phyloP scores from a whole-genome alignment of 2,888 invertebrate genomes.

The Omphaloscelis lunosa region DNA sequence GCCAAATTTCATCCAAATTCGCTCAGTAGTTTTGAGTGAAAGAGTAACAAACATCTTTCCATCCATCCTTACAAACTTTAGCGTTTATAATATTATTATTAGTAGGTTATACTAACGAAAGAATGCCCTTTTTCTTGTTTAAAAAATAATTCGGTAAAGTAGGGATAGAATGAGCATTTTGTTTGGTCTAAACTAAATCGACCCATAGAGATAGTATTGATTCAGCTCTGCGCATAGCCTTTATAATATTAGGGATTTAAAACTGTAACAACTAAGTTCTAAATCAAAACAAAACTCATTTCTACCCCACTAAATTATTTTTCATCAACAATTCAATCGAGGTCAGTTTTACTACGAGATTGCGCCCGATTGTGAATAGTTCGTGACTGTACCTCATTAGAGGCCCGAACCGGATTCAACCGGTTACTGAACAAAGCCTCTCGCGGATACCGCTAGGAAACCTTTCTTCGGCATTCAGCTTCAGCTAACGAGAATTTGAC shows the following conservation, averaged over 20 bases:
- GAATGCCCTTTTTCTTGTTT: too few relatives aligned
- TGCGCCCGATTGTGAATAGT: constrained; percentile 69
- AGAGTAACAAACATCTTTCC: too few relatives aligned
- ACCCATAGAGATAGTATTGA: too few relatives aligned
- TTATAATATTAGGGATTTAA: not conserved
- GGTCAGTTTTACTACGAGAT: constrained; percentile 68
- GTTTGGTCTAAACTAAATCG: not conserved
- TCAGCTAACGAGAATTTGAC: constrained; percentile 80
- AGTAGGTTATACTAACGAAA: too few relatives aligned
- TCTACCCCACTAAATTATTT: constrained; percentile 24
- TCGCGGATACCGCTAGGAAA: constrained; percentile 76
- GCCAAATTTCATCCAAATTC: too few relatives aligned
- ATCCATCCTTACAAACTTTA: too few relatives aligned
- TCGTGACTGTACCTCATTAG: constrained; percentile 85
- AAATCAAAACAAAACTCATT: constrained; percentile 30
- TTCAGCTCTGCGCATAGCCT: not conserved
- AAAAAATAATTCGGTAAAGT: not conserved
- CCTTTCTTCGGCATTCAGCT: constrained; percentile 76
- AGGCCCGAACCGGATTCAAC: constrained; percentile 78
- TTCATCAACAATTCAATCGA: constrained; percentile 58
- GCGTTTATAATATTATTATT: too few relatives aligned
- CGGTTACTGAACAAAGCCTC: constrained; percentile 82
- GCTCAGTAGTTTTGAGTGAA: too few relatives aligned
- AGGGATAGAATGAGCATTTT: not conserved
- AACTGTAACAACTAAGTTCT: constrained; percentile 3